Evolutionary conservation across 2,797 vertebrate genomes (phyloP).

Genomic region (Gobio occitaniae): DNA sequence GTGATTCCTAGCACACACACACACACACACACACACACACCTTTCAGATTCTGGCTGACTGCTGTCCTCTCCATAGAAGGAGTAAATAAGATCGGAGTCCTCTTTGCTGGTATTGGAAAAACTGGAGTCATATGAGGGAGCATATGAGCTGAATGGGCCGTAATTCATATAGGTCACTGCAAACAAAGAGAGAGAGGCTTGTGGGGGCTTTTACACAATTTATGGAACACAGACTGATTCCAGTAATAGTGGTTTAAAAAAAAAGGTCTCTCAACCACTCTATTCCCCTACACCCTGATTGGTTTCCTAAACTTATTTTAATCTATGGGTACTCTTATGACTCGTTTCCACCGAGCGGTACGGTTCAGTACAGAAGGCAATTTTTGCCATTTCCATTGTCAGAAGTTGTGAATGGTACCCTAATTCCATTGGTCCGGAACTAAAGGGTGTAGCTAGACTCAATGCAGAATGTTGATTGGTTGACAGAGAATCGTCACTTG

Average conservation of each 20-base stretch:
- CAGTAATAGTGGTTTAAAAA: not conserved
- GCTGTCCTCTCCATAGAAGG: conserved; percentile 89
- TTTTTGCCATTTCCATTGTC: no score
- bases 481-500: no score
- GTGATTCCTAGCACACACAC: not conserved
- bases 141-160: conserved; percentile 94
- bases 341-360: no score
- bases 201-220: not conserved
- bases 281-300: not conserved
- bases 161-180: conserved; percentile 96
- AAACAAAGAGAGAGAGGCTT: not conserved
- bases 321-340: not conserved
- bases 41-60: conserved; percentile 85
- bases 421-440: no score
- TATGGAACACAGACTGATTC: not conserved
- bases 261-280: no score
- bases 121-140: conserved; percentile 94
- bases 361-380: no score
- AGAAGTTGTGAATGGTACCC: no score
- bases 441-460: no score
- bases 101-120: conserved; percentile 97
- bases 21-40: conserved; percentile 80
- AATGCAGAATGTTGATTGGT: no score
- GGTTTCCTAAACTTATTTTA: not conserved
- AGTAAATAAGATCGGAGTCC: conserved; percentile 93